phyloP scores from a whole-genome alignment of 2,888 invertebrate genomes.

The Schizotus pectinicornis region DNA sequence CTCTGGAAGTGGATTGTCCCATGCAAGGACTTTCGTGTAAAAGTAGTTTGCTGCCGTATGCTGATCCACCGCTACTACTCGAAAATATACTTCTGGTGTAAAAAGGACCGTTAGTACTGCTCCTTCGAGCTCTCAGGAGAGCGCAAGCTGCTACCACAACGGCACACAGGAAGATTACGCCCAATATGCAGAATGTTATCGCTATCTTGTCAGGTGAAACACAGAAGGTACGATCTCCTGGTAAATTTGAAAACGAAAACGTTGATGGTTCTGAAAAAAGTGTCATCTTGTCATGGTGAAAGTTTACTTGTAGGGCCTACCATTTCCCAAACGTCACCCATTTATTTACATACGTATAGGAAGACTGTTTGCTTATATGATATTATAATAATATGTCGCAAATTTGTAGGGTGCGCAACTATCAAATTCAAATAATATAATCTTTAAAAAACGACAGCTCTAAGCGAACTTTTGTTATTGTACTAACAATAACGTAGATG shows the following conservation, averaged over 20 bases:
- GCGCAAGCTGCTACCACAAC: constrained; percentile 73
- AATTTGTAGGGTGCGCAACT: no score
- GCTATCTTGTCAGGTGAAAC: constrained; percentile 80
- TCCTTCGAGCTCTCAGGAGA: constrained; percentile 66
- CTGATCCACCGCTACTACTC: constrained; percentile 66
- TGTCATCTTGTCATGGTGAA: neutral
- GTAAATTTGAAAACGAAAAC: constrained; percentile 52
- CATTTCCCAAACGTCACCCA: no score
- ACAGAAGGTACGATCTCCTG: constrained; percentile 71
- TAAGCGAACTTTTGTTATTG: no score
- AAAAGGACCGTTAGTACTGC: constrained; percentile 61
- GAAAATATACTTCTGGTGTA: constrained; percentile 69
- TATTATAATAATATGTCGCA: no score
- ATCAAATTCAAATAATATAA: no score
- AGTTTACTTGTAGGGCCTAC: neutral
- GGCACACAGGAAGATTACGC: constrained; percentile 74
- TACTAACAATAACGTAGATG: no score
- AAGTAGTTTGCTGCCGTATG: constrained; percentile 66
- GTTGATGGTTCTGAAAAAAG: constrained; percentile 41
- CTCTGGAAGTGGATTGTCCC: constrained; percentile 57
- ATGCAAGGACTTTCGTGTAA: constrained; percentile 68
- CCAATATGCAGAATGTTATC: constrained; percentile 74
- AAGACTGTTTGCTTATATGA: no score
- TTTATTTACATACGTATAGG: no score
- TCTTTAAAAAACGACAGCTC: no score